Base-by-base conservation (phyloP, 2,888 invertebrate species). In the Thysanoteuthis rhombus region DNA sequence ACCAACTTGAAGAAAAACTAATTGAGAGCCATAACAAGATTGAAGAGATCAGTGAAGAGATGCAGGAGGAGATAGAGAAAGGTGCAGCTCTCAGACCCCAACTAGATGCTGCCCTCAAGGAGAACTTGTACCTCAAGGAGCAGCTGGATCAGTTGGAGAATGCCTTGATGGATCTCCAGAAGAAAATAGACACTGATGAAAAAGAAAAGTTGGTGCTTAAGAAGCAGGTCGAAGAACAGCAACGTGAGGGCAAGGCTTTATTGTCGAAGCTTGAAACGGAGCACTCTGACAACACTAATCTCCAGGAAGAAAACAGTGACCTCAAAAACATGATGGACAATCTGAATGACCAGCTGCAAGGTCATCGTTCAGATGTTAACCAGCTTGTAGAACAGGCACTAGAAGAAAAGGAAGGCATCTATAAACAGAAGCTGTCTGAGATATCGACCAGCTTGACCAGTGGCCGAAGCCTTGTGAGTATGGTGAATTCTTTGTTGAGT, bases 1-100 rank as follows among this genome's bases (percentile, higher is more conserved):
- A 98, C 93, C 99, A 99, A 97, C 97, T 99, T 97, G 98, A 99
- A 96, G 98, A 99, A 95, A 98, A 98, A 96, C 94, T 97, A 58
- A 96, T 96, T 91, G 97, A 97, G 94, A 95, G 95, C 94, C 96
- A 97, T 94, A 95, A 95, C 93, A 96, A 96, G 94, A 95, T 96
- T 93, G 95, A 95, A 90, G 96, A 96, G 91, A 93, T 96, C 93
- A 95, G 95, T 38, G 96, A 96, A 38, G 96, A 96, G 94, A 94
- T 96, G n/a, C 95, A 96, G 90, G 94, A 95, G 25, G 96, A 96
- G 94, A 95, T 95, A 92, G 95, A 95, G 32, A 93, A 93, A 47
- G 93, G 93, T 32, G 42, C 52, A 25, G 47, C 93, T 93, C 39
- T 93, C 19, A 36, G 47, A 93, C 52, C 58, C 38, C 93, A 93